phyloP scores from a whole-genome alignment of 2,888 invertebrate species.

The Venustoraphidia nigricollis region DNA sequence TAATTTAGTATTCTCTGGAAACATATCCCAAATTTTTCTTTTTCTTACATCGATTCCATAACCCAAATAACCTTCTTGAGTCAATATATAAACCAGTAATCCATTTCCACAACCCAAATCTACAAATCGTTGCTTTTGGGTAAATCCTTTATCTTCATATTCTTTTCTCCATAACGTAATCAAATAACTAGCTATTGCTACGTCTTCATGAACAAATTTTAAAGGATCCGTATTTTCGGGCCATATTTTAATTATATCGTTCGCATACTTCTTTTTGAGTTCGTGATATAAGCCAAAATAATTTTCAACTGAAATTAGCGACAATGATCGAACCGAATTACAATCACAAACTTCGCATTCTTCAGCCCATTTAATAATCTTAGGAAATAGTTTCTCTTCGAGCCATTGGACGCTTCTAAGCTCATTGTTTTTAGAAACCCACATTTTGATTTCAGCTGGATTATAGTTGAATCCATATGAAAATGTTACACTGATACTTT shows the following conservation, averaged over 20 bases:
- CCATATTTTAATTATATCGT: constrained; percentile 50
- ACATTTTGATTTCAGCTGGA: constrained; percentile 22
- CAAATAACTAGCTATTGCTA: constrained; percentile 84
- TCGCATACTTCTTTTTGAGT: constrained; percentile 65
- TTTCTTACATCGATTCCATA: constrained; percentile 71
- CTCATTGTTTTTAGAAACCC: constrained; percentile 28
- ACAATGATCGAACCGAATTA: constrained; percentile 37
- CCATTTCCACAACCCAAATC: constrained; percentile 99
- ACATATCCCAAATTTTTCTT: constrained; percentile 79
- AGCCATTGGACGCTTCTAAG: constrained; percentile 34
- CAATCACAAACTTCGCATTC: constrained; percentile 22
- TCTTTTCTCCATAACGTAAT: constrained; percentile 62
- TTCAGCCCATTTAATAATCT: constrained; percentile 46
- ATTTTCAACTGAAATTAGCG: constrained; percentile 45
- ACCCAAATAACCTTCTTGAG: constrained; percentile 68
- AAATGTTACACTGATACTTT: constrained; percentile 19
- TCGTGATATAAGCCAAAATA: constrained; percentile 58
- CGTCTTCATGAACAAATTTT: constrained; percentile 93
- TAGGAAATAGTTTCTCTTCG: constrained; percentile 35
- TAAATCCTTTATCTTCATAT: constrained; percentile 24
- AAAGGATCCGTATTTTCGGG: constrained; percentile 83
- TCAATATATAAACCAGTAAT: constrained; percentile 71
- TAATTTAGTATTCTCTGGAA: constrained; percentile 44
- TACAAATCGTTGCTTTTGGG: constrained; percentile 50
- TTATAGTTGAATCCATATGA: constrained; percentile 27